Conservation (phyloP, 2,113 vertebrate genomes). For the Phaethon lepturus region DNA sequence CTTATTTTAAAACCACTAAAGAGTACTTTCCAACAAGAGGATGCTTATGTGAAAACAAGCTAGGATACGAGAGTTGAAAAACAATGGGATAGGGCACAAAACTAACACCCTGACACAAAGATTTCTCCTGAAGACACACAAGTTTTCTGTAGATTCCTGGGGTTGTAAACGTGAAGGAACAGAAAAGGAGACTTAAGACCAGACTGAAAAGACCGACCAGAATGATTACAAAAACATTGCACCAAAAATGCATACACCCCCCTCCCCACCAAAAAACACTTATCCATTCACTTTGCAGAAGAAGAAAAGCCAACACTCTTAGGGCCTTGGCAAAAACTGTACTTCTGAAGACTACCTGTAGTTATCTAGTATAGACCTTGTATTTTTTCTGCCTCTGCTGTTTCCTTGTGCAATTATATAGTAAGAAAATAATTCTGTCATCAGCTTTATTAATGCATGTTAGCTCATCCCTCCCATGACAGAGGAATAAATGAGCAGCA, state of each 20-base stretch:
- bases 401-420: neutral
- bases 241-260: neutral
- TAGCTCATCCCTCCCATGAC: neutral
- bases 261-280: neutral
- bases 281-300: neutral
- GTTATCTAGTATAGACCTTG: neutral
- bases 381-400: neutral
- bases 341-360: neutral
- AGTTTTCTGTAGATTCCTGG: neutral
- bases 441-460: neutral
- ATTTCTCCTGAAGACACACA: neutral
- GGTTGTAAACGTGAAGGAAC: fast-evolving
- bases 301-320: neutral
- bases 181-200: neutral
- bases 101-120: neutral
- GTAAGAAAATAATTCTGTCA: neutral
- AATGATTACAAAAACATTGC: neutral
- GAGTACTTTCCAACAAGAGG: neutral
- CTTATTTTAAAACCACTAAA: neutral
- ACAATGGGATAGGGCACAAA: neutral
- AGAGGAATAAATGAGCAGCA: neutral
- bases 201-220: neutral
- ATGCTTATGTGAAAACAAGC: neutral
- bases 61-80: neutral
- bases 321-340: neutral